Conservation (phyloP, 2,113 vertebrate species). For the Hippolais icterina region DNA sequence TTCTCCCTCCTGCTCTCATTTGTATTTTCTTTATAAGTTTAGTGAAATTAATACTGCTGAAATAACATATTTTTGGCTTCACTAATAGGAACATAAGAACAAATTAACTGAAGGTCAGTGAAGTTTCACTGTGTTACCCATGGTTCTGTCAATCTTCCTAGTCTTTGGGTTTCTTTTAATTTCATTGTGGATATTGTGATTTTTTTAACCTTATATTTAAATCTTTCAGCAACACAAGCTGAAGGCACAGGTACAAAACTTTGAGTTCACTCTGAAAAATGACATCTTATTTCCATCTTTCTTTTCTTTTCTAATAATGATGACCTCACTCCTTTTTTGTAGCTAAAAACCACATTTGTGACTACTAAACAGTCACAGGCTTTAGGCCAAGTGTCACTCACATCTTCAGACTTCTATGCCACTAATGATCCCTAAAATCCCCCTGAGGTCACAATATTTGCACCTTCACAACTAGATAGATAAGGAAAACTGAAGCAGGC, state of each 20-base stretch:
- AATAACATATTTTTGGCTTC: background rate
- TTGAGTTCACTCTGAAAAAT: slow-evolving; percentile 43
- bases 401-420: background rate
- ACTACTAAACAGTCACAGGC: slow-evolving; percentile 29
- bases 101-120: slow-evolving; percentile 30
- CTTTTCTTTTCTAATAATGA: slow-evolving; percentile 48
- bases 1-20: background rate
- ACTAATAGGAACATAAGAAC: slow-evolving; percentile 22
- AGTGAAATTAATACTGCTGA: slow-evolving; percentile 19
- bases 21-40: slow-evolving; percentile 20
- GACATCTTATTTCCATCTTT: slow-evolving; percentile 47
- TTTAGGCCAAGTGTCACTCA: slow-evolving; percentile 29
- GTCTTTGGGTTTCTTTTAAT: background rate
- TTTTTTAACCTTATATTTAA: slow-evolving; percentile 18
- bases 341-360: slow-evolving; percentile 52
- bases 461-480: background rate
- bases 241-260: background rate
- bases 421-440: slow-evolving; percentile 17
- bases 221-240: background rate
- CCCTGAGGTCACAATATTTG: background rate
- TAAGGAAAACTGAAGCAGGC: slow-evolving; percentile 4
- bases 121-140: background rate
- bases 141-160: background rate
- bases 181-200: background rate
- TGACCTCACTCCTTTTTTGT: slow-evolving; percentile 57